Base-by-base conservation (phyloP, 1,140 invertebrate species). In the Bombus balteatus region DNA sequence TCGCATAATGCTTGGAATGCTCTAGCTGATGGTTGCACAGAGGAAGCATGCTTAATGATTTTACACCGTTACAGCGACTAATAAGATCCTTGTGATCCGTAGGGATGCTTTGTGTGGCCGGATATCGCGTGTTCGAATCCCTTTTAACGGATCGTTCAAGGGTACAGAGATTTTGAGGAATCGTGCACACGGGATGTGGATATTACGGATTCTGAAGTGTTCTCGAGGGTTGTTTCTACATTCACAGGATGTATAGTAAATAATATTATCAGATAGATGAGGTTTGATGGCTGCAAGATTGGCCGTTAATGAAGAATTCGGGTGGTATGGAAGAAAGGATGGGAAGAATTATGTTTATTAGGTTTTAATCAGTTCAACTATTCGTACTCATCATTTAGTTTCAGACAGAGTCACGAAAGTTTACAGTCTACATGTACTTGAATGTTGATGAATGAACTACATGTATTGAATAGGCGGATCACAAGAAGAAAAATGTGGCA, bases 1-100 rank as follows among this genome's bases (percentile, higher is more conserved):
- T 32, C n/a, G 73, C 71, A 76, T 72, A 86, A 86, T 59, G n/a
- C 18, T 18, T 10, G 85, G 85, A 66, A 86, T 83, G 75, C 32
- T 62, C n/a, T n/a, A 22, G 68, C 25, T 65, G n/a, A 41, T 47
- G 34, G 22, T 47, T 22, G 83, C 18, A 43, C 13, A 37, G 32
- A 34, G 15, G 32, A 53, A 65, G 66, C 85, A n/a, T 83, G 73
- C 34, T 65, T 32, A 57, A 86, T 62, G 73, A 82, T 62, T 82
- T 82, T 70, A n/a, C 43, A 53, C 62, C 59, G 39, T 12, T 37
- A 28, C 57, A n/a, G 15, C 68, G 57, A 15, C 71, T 13, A 22
- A 22, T 12, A 28, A 10, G 34, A 79, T 47, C 62, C 25, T 25
- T 47, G 39, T 66, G 66, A 80, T 70, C 15, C 32, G 39, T 25